phyloP scores from a whole-genome alignment of 2,113 vertebrate species.

The Salvator merianae region DNA sequence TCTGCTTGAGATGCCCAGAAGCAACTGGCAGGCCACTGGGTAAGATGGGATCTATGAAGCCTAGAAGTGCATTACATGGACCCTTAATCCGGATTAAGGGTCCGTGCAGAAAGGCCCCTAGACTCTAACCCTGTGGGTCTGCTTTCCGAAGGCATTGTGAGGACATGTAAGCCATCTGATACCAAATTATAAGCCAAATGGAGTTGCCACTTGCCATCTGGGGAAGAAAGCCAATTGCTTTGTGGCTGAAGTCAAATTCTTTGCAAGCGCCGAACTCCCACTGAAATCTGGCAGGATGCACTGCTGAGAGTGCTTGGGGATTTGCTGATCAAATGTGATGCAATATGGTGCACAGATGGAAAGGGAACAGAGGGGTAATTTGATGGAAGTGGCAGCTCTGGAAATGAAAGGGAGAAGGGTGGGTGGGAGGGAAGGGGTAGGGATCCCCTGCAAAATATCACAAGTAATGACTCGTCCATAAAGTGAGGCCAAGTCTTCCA shows the following conservation, averaged over 20 bases:
- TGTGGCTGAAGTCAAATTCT: conserved; percentile 20
- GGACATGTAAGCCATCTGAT: neutral
- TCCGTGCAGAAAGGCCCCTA: conserved; percentile 10
- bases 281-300: conserved; percentile 17
- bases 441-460: neutral
- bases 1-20: no score
- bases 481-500: conserved; percentile 31
- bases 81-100: no score
- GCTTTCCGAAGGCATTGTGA: accelerated
- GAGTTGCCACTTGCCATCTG: neutral
- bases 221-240: neutral
- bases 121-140: conserved; percentile 14
- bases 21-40: no score
- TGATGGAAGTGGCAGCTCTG: neutral
- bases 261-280: conserved; percentile 11
- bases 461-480: conserved; percentile 36
- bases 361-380: conserved; percentile 26
- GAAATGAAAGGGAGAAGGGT: neutral
- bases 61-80: no score
- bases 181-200: neutral
- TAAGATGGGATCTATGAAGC: no score
- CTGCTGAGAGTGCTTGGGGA: conserved; percentile 6
- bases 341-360: conserved; percentile 22
- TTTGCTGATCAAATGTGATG: conserved; percentile 24
- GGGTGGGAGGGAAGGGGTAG: neutral